These are phyloP conservation scores for Eupleurogrammus muticus DNA, from an alignment of 2,797 vertebrate species.

Conservation along the genomic window DNA sequence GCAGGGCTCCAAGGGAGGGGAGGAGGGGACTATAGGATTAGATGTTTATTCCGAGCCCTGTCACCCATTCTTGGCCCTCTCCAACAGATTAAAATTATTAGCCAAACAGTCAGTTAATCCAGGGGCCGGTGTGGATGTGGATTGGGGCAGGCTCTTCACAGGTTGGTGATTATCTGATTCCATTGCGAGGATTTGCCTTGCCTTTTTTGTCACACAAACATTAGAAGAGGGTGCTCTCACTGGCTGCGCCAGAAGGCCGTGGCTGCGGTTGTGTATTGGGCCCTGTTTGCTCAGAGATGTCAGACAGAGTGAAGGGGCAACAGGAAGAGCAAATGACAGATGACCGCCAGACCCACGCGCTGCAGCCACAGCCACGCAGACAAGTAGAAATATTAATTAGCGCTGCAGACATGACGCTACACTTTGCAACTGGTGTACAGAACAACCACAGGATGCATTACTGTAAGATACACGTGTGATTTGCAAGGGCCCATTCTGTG, in stretches of 20 bases:
- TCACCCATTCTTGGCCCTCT: conserved; percentile 79
- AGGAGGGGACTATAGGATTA: conserved; percentile 53
- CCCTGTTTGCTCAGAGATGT: conserved; percentile 83
- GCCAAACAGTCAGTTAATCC: conserved; percentile 87
- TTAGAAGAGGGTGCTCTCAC: conserved; percentile 83
- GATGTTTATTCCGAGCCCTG: conserved; percentile 89
- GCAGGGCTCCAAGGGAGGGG: conserved; percentile 17
- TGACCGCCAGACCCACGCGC: conserved; percentile 77
- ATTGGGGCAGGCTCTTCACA: conserved; percentile 91
- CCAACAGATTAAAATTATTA: conserved; percentile 90
- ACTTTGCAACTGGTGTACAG: neutral
- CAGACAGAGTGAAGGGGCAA: conserved; percentile 85
- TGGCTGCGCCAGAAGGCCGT: conserved; percentile 80
- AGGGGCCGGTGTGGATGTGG: conserved; percentile 85
- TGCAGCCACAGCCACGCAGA: conserved; percentile 1
- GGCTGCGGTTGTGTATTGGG: conserved; percentile 89
- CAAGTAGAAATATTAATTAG: conserved; percentile 59
- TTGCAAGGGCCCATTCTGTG: too few species aligned
- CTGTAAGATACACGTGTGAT: neutral
- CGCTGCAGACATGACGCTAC: neutral
- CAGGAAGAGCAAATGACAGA: conserved; percentile 86
- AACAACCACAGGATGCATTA: too few species aligned
- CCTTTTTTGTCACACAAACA: conserved; percentile 92
- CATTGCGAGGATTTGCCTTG: conserved; percentile 88
- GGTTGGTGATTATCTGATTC: conserved; percentile 89